Conservation (phyloP, 2,113 vertebrate species). For the Pollimyrus isidori region DNA sequence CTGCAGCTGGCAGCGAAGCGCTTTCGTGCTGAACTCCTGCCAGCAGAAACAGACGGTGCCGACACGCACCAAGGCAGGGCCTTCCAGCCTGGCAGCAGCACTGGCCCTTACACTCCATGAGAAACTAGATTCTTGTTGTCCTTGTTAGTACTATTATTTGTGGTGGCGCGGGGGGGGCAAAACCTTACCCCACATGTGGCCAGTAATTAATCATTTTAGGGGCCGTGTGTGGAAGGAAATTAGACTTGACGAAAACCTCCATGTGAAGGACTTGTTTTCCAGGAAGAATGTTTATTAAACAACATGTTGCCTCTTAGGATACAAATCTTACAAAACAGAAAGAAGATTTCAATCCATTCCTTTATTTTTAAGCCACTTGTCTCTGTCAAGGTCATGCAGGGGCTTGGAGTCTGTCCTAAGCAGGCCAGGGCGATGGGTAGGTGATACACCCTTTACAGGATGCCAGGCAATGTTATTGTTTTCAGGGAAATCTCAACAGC, state of each 20-base stretch:
- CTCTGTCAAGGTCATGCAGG: neutral
- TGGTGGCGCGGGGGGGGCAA: neutral
- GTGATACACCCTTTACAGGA: neutral
- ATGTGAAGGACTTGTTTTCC: neutral
- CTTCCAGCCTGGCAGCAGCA: neutral
- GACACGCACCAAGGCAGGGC: neutral
- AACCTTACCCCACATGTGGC: neutral
- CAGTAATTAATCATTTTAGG: neutral
- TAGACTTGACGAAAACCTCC: neutral
- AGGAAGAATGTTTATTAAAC: neutral
- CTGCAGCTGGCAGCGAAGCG: neutral
- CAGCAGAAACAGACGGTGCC: neutral
- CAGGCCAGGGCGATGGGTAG: neutral
- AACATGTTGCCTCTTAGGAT: neutral
- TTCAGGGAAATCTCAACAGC: neutral
- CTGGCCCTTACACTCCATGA: neutral
- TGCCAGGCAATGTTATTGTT: neutral
- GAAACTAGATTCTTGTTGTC: neutral
- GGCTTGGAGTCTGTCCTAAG: neutral
- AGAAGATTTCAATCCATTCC: neutral
- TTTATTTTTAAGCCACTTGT: neutral
- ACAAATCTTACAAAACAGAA: neutral
- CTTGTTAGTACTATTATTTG: neutral
- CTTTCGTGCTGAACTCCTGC: neutral
- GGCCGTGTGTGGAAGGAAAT: neutral